Base-by-base conservation (phyloP, 2,113 vertebrate genomes). In the Tinamus guttatus region DNA sequence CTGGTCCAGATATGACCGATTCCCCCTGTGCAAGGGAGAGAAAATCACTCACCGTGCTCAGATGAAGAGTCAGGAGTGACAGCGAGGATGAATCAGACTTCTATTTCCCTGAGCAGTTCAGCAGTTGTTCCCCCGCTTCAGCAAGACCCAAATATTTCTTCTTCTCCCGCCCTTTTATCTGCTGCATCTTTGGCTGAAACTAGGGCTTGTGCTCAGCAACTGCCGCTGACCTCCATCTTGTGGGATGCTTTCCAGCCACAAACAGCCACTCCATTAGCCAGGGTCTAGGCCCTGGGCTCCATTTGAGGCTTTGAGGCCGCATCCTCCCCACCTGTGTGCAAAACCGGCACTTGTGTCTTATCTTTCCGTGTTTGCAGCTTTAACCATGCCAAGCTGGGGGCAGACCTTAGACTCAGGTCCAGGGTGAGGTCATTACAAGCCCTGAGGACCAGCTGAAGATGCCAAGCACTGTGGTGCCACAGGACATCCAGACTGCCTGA, bases 1-100 rank as follows among this genome's bases (percentile, higher is more conserved):
- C 67, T 30, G 74, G n/a, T 38, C 87, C 76, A 38, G 36, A 11
- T 91, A 63, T 67, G 81, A 89, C 75, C 82, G 93, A 94, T 75
- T 82, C n/a, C 30, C 34, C 8, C 28, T 22, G 45, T 14, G 40
- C 91, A 89, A 86, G 27, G 47, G 64, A 90, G 76, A 93, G 36
- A 88, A 94, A 93, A 85, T 92, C 81, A 89, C 81, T 94, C 79
- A 60, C 58, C 1, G 38, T 92, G 91, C 74, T 96, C 77, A 91
- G 89, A 90, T 12, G 13, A 64, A 41, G 88, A 90, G 93, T 85
- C 80, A 94, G 96, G 90, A 96, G 95, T 97, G 95, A 96, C 96
- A 95, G 81, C 89, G 92, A 97, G 96, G 92, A 94, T 89, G 95
- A 97, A 97, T 95, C 38, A 85, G 95, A 92, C 88, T 96, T 96